Conservation (phyloP, 2,113 vertebrate species). For the Grantiella picta region DNA sequence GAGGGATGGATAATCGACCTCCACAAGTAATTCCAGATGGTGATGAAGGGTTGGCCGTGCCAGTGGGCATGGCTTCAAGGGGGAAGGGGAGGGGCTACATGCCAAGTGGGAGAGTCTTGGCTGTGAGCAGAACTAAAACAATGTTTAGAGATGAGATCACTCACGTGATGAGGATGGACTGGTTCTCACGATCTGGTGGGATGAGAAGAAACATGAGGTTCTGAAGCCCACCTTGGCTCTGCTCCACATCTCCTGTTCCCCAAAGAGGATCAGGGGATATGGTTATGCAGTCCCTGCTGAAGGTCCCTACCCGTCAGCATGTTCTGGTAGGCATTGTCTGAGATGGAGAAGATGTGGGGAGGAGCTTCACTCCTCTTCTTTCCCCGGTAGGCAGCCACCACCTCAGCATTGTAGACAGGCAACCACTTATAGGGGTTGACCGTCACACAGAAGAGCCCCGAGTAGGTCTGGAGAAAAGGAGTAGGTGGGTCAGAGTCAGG, state of each 20-base stretch:
- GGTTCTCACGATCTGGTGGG: neutral
- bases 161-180: conserved; percentile 20
- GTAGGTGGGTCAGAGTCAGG: neutral
- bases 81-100: neutral
- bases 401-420: neutral
- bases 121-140: neutral
- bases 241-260: neutral
- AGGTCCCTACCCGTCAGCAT: neutral
- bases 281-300: neutral
- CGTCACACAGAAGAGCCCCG: neutral
- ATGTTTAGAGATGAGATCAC: neutral
- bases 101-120: neutral
- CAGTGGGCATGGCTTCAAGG: neutral
- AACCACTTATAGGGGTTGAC: conserved; percentile 32
- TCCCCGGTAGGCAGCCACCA: conserved; percentile 29
- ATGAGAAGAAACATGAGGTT: neutral
- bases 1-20: neutral
- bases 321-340: conserved; percentile 26
- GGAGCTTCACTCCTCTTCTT: conserved; percentile 35
- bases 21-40: neutral
- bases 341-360: conserved; percentile 33
- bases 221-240: neutral
- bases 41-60: neutral
- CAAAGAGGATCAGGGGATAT: neutral
- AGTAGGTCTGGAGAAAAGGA: neutral